phyloP scores from a whole-genome alignment of 53 echinoderm and acorn worm genomes.

The Temnopleurus reevesii region DNA sequence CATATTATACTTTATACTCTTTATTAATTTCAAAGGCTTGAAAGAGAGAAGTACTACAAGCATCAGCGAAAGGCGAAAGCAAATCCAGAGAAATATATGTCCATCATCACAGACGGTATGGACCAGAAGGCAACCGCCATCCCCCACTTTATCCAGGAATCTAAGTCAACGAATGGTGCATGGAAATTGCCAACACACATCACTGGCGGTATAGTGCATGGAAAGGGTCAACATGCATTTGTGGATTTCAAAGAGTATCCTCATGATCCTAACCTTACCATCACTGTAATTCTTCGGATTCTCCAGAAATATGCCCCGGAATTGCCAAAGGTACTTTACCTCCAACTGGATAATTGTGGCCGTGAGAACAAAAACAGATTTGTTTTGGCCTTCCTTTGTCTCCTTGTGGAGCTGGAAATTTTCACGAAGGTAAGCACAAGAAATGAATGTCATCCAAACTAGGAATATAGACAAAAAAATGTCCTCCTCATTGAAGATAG shows the following conservation, averaged over 20 bases:
- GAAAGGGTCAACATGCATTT: slow-evolving; percentile 54
- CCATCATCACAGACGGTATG: slow-evolving; percentile 67
- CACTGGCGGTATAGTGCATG: slow-evolving; percentile 66
- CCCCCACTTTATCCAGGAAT: slow-evolving; percentile 11
- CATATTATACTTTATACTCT: too few relatives aligned
- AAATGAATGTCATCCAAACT: too few relatives aligned
- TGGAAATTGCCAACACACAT: slow-evolving; percentile 71
- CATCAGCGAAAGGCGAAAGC: background rate
- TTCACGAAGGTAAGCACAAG: background rate
- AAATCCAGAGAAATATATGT: background rate
- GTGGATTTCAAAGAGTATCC: slow-evolving; percentile 59
- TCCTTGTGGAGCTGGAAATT: background rate
- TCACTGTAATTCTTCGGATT: slow-evolving; percentile 37
- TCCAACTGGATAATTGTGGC: slow-evolving; percentile 66
- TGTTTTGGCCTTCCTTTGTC: slow-evolving; percentile 54
- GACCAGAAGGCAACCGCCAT: slow-evolving; percentile 47
- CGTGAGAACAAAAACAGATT: slow-evolving; percentile 68
- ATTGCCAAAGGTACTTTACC: slow-evolving; percentile 58
- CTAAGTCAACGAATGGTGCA: slow-evolving; percentile 28
- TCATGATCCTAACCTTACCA: slow-evolving; percentile 65
- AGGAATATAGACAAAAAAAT: too few relatives aligned
- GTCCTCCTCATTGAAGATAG: too few relatives aligned
- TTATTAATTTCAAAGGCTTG: background rate
- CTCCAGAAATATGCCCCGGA: background rate
- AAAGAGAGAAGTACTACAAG: background rate